These are phyloP conservation scores for Tetragnatha versicolor DNA, from an alignment of 1,140 invertebrate species.

Conservation along the genomic window DNA sequence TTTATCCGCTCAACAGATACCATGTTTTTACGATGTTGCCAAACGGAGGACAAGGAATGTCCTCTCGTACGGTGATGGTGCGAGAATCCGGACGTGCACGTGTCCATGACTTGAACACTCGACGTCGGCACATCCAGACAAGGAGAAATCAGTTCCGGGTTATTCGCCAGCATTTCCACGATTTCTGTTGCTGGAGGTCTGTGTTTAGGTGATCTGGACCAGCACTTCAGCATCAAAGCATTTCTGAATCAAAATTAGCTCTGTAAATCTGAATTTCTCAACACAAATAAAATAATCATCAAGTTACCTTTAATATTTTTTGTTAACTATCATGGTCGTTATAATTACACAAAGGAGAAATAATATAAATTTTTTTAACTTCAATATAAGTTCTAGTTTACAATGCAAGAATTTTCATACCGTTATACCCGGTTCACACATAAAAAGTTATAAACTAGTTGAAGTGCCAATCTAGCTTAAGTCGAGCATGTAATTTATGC, in stretches of 20 bases:
- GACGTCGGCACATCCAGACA: slow-evolving; percentile 79
- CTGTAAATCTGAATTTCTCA: too few relatives aligned
- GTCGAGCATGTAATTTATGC: too few relatives aligned
- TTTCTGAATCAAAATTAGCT: slow-evolving; percentile 68
- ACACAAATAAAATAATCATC: too few relatives aligned
- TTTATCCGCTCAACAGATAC: neutral
- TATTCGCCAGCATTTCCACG: slow-evolving; percentile 78
- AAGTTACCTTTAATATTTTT: too few relatives aligned
- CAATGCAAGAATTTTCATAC: too few relatives aligned
- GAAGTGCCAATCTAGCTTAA: too few relatives aligned
- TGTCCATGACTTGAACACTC: slow-evolving; percentile 73
- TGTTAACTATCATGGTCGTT: too few relatives aligned
- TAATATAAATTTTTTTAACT: too few relatives aligned
- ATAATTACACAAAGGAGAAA: too few relatives aligned
- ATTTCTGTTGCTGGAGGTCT: slow-evolving; percentile 79
- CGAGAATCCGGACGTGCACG: slow-evolving; percentile 69
- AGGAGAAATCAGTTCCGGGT: slow-evolving; percentile 78
- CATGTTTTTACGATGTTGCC: slow-evolving; percentile 54
- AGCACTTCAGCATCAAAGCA: slow-evolving; percentile 78
- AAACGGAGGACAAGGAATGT: slow-evolving; percentile 54
- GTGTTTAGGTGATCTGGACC: slow-evolving; percentile 74
- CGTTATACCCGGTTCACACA: too few relatives aligned
- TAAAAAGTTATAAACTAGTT: too few relatives aligned
- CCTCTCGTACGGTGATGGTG: slow-evolving; percentile 61
- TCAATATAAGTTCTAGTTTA: too few relatives aligned